Percentiles rank a stretch among this genome's conserved stretches.
Conservation (phyloP, 2,113 vertebrate genomes). For the Alosa alosa region DNA sequence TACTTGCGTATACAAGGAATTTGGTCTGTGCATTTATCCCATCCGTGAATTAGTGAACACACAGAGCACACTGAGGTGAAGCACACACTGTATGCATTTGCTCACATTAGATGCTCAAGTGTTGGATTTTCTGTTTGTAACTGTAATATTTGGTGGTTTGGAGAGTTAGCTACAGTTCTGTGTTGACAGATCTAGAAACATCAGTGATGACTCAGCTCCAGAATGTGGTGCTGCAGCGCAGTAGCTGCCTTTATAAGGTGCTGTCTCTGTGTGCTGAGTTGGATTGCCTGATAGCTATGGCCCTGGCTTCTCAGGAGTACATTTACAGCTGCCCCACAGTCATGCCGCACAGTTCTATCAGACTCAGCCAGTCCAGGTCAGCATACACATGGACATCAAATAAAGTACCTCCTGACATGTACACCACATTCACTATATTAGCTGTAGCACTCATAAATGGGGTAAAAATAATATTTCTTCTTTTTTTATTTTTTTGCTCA, state of each 20-base stretch:
- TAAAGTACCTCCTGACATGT: background rate
- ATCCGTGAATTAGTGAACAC: too few species aligned
- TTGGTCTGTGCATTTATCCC: too few species aligned
- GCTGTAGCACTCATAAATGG: background rate
- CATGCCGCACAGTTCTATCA: constrained; percentile 57
- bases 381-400: background rate
- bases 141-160: background rate
- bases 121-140: too few species aligned
- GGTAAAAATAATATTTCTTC: background rate
- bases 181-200: constrained; percentile 82
- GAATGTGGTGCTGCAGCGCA: constrained; percentile 78
- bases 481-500: constrained; percentile 43
- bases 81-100: too few species aligned
- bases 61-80: too few species aligned
- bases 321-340: constrained; percentile 80
- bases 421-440: background rate
- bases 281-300: constrained; percentile 89
- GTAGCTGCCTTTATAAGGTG: constrained; percentile 78
- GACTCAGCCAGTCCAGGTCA: constrained; percentile 77
- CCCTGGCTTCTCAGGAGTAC: constrained; percentile 84
- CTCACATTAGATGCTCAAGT: too few species aligned
- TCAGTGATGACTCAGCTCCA: constrained; percentile 90
- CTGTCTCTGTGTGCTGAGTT: constrained; percentile 84
- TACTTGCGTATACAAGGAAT: too few species aligned
- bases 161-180: background rate